Percentiles rank a stretch among this genome's conserved stretches.
Conservation (phyloP, 2,797 vertebrate species). For the Pogoniulus pusillus region DNA sequence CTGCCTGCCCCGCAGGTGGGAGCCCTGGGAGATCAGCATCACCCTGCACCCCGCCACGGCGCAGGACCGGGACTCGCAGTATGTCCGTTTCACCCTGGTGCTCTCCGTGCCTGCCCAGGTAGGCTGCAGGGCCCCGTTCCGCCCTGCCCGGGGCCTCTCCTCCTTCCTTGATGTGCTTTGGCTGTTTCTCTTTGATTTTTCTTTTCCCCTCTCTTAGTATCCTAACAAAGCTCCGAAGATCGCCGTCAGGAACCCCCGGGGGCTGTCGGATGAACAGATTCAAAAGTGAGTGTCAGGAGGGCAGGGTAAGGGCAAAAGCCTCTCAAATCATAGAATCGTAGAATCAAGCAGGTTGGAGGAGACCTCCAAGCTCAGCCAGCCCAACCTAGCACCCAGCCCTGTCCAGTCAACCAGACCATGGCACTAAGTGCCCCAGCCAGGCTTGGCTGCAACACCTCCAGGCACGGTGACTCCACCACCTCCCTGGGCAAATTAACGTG, state of each 20-base stretch:
- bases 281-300: slow-evolving; percentile 79
- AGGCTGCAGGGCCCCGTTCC: not conserved
- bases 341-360: too few species aligned
- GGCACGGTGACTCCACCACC: too few species aligned
- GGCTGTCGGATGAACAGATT: slow-evolving; percentile 93
- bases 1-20: slow-evolving; percentile 70
- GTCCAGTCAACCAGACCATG: too few species aligned
- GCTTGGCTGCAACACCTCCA: too few species aligned
- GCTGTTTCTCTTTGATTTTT: not conserved
- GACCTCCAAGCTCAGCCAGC: too few species aligned
- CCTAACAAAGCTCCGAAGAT: slow-evolving; percentile 85
- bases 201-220: slow-evolving; percentile 77
- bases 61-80: slow-evolving; percentile 90
- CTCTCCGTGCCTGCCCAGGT: slow-evolving; percentile 77
- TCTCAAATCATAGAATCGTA: too few species aligned
- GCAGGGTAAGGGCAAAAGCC: not conserved
- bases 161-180: not conserved
- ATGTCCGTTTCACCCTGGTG: slow-evolving; percentile 88
- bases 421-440: too few species aligned
- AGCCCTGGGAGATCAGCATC: slow-evolving; percentile 86
- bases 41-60: slow-evolving; percentile 90
- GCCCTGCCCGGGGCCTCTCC: rapidly evolving
- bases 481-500: too few species aligned
- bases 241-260: slow-evolving; percentile 88
- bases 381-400: too few species aligned